Base-by-base conservation (phyloP, 2,797 vertebrate species). In the Sardinella longiceps region DNA sequence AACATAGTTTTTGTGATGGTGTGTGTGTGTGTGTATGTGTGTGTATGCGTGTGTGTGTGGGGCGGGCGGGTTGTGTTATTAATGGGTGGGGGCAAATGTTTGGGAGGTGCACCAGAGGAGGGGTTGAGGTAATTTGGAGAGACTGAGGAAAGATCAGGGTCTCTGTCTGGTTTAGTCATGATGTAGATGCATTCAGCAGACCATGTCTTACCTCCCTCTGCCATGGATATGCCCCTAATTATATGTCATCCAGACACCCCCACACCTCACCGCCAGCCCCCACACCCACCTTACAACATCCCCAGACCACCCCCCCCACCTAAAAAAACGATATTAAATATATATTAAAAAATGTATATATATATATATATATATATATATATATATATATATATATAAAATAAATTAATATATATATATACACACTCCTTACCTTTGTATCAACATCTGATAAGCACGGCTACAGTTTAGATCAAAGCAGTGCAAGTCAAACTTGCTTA, bases 71-170 rank as follows among this genome's bases (percentile, higher is more conserved):
- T n/a, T 28, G 63, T 33, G 28, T n/a, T 51, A 51, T 51, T 2
- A 12, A 51, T 50, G 45, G 81, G 45, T 39, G 70, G 14, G 80
- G 80, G 63, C 28, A 18, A 18, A 28, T 70, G 63, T 70, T 70
- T 70, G 28, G 28, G 63, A 14, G 28, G 30, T 70, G 63, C 11
- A 70, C 15, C 63, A 30, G 53, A 46, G 14, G 86, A 85, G 60
- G 85, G 80, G 66, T 70, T 33, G 91, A 90, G 91, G 95, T 95
- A 95, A 96, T 96, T 96, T 95, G 94, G 89, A 93, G 94, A 96
- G 96, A 95, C 93, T 94, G 95, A 97, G 63, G 12, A 70, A 37
- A 70, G 63, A 70, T 70, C 63, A 33, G 63, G 6, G 28, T 28
- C 63, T 70, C 63, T 70, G 63, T 70, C 63, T 70, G 28, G 63